These are phyloP conservation scores for Corythornis leucogaster DNA, from an alignment of 2,797 vertebrate species.

Conservation along the genomic window DNA sequence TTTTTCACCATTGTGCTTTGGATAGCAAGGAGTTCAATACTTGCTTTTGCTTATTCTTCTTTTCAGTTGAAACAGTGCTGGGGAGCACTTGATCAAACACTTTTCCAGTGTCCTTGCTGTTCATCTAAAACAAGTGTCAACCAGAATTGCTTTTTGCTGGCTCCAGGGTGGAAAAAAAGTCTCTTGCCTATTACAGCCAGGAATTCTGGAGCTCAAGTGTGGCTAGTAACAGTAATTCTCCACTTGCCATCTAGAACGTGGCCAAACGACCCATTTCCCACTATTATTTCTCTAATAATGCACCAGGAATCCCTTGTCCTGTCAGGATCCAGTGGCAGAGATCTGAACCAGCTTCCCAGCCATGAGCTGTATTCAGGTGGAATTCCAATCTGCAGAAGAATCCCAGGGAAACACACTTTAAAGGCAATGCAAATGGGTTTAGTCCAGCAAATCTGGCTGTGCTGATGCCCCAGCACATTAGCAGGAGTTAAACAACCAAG, in stretches of 20 bases:
- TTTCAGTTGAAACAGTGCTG: neutral
- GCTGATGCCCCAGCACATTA: neutral
- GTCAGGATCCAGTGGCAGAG: neutral
- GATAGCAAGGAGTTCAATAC: neutral
- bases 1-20: neutral
- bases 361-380: neutral
- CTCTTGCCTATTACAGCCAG: neutral
- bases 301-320: neutral
- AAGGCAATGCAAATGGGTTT: neutral
- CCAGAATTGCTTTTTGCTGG: neutral
- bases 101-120: neutral
- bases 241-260: slow-evolving; percentile 5
- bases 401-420: neutral
- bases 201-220: neutral
- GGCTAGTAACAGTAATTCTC: neutral
- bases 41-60: neutral
- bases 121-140: neutral
- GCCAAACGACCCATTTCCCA: neutral
- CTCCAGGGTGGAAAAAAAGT: neutral
- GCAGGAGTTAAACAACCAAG: neutral
- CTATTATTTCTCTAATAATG: neutral
- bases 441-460: neutral
- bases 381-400: neutral
- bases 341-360: neutral
- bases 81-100: neutral